phyloP scores from a whole-genome alignment of 2,797 vertebrate genomes.

The Clarias platycephalus region DNA sequence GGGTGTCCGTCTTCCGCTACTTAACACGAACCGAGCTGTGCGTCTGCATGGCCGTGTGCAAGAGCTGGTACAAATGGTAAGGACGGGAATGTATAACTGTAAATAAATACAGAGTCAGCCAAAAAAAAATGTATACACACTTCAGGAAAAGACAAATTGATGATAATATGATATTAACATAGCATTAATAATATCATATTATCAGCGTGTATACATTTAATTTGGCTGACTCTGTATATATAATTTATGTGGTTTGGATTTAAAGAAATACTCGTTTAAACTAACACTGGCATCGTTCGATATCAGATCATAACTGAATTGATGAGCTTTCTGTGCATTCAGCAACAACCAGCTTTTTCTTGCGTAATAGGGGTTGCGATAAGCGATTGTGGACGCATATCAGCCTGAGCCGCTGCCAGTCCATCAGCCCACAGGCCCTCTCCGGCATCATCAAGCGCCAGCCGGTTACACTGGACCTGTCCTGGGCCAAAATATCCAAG shows the following conservation, averaged over 20 bases:
- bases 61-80: conserved; percentile 99
- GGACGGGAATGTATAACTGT: conserved; percentile 52
- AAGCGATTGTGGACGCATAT: conserved; percentile 95
- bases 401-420: conserved; percentile 91
- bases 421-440: conserved; percentile 90
- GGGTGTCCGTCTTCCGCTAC: conserved; percentile 97
- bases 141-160: no score
- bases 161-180: no score
- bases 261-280: not conserved
- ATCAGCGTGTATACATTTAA: no score
- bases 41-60: conserved; percentile 98
- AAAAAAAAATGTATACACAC: not conserved
- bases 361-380: conserved; percentile 87
- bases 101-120: no score
- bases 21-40: conserved; percentile 92
- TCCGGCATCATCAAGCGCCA: conserved; percentile 97
- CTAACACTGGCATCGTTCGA: not conserved
- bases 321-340: not conserved
- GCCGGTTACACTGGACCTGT: conserved; percentile 90
- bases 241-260: not conserved
- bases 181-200: no score
- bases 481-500: conserved; percentile 97
- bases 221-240: no score
- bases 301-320: not conserved
- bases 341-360: not conserved